Base-by-base conservation (phyloP, 2,797 vertebrate species). In the Malacoraja senta region DNA sequence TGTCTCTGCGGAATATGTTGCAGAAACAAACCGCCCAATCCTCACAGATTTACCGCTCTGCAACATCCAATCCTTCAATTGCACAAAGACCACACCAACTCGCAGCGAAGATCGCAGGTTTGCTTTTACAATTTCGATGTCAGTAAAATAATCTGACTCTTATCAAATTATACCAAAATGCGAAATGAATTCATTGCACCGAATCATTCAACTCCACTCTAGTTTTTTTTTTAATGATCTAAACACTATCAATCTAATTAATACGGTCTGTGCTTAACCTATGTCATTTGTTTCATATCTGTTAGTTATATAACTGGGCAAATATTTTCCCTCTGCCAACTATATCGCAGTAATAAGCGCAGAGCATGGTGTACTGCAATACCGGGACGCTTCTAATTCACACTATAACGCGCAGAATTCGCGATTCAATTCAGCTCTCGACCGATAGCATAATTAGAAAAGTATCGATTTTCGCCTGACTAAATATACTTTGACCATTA, bases 1-100 rank as follows among this genome's bases (percentile, higher is more conserved):
- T 94, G 94, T 97, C 98, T 97, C 97, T 93, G 95, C 95, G 96
- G 97, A 95, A 95, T 95, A 94, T 94, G 95, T 96, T 96, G 95
- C 95, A 95, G 96, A 97, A 93, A 93, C 93, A 94, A 88, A 88
- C 84, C 84, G 65, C 84, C 84, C 90, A 72, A 96, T 95, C 93
- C 53, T 95, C 83, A 94, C 93, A 93, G 94, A 94, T 96, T 91
- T 58, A 76, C 35, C 35, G 26, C 71, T 92, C 71, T 76, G n/a
- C 65, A 88, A 88, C 84, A 88, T 88, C 84, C 84, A 88, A 63
- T 88, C 61, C 90, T 53, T 76, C 71, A 72, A 29, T 0, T 92
- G 68, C 35, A 76, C 71, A 92, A 76, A 76, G 26, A 15, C 90
- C n/a, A 19, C 65, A 53, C 81, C 53, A 91, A 26, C 90, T 74